A percentile compares a stretch with the other conserved stretches of the same genome.
phyloP scores from a whole-genome alignment of 1,140 invertebrate genomes.

The Radopholus similis region DNA sequence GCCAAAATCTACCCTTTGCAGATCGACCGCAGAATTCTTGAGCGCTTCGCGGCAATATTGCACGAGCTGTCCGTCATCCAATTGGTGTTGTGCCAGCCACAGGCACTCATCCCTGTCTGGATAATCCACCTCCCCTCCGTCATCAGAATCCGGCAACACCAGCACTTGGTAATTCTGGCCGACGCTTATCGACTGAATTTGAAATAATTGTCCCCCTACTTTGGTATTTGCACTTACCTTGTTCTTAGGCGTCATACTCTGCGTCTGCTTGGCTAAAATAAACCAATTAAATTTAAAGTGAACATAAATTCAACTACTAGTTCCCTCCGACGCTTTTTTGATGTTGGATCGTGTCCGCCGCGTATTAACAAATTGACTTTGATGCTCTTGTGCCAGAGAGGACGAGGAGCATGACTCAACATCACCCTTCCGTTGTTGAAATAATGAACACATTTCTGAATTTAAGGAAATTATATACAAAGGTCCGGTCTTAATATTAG shows the following conservation, averaged over 20 bases:
- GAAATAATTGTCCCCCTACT: not conserved
- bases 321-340: too few species aligned
- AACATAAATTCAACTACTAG: too few species aligned
- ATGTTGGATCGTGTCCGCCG: too few species aligned
- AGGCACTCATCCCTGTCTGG: constrained; percentile 12
- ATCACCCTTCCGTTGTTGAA: too few species aligned
- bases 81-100: constrained; percentile 2
- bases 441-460: too few species aligned
- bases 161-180: constrained; percentile 7
- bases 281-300: too few species aligned
- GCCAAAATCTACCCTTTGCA: constrained; percentile 7
- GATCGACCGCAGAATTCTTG: constrained; percentile 10
- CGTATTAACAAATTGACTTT: too few species aligned
- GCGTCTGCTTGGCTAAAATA: not conserved
- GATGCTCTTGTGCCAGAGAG: too few species aligned
- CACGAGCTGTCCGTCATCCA: constrained; percentile 3
- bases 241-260: constrained; percentile 8
- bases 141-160: not conserved
- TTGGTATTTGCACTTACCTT: not conserved
- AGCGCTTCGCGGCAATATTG: constrained; percentile 14
- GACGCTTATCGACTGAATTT: constrained; percentile 6
- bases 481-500: too few species aligned
- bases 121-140: not conserved
- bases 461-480: too few species aligned
- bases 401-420: too few species aligned